A percentile compares a stretch with the other conserved stretches of the same genome.
phyloP scores from a whole-genome alignment of 2,113 vertebrate species.

The Butastur rufipennis region DNA sequence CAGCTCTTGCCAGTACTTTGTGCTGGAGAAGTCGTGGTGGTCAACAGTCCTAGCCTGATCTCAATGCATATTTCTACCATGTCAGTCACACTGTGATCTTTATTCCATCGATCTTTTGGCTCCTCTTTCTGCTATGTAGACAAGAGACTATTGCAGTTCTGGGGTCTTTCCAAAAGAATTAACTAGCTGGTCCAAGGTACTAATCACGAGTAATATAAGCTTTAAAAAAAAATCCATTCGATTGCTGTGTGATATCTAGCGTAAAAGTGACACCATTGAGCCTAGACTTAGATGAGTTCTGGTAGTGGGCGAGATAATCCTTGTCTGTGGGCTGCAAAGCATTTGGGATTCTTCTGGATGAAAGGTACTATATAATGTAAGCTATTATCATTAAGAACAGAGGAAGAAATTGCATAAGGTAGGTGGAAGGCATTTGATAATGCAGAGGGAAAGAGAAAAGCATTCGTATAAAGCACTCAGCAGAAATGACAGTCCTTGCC shows the following conservation, averaged over 20 bases:
- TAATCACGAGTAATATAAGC: neutral
- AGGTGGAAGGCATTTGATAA: constrained; percentile 56
- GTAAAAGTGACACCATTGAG: constrained; percentile 42
- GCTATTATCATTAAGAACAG: constrained; percentile 58
- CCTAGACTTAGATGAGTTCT: constrained; percentile 15
- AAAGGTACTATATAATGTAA: constrained; percentile 54
- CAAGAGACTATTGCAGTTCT: neutral
- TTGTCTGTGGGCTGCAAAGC: constrained; percentile 53
- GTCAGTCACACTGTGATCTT: neutral
- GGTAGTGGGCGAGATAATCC: constrained; percentile 60
- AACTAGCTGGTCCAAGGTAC: neutral
- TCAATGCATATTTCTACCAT: neutral
- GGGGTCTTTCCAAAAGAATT: neutral
- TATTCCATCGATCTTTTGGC: neutral
- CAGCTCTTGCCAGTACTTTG: neutral
- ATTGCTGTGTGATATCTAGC: neutral
- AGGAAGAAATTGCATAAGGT: constrained; percentile 53
- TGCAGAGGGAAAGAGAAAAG: neutral
- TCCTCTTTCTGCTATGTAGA: neutral
- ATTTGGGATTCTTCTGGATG: constrained; percentile 62
- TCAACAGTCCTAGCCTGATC: neutral
- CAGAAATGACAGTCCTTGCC: neutral
- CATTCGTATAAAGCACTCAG: neutral
- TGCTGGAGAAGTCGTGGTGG: neutral
- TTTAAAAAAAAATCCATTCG: neutral